phyloP scores from a whole-genome alignment of 2,797 vertebrate species.

The Oreortyx pictus region DNA sequence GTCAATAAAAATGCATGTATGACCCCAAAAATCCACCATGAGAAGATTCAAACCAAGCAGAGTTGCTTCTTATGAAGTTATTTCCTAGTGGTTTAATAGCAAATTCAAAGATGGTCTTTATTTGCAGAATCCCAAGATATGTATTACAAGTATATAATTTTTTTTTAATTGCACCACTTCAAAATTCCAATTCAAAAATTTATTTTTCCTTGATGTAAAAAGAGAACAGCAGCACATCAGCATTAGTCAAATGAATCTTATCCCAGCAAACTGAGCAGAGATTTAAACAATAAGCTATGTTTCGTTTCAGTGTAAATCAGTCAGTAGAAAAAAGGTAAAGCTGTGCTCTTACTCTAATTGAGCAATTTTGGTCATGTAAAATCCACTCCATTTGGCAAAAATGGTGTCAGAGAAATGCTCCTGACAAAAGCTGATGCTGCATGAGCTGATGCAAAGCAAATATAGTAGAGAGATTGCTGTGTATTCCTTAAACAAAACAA shows the following conservation, averaged over 20 bases:
- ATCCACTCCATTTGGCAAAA: not conserved
- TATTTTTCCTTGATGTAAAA: not conserved
- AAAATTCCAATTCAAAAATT: not conserved
- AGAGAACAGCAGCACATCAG: not conserved
- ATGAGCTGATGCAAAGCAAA: conserved; percentile 11
- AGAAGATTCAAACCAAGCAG: not conserved
- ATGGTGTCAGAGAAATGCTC: not conserved
- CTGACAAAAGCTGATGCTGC: not conserved
- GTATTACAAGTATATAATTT: not conserved
- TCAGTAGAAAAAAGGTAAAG: not conserved
- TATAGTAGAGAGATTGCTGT: not conserved
- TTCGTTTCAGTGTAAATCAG: not conserved
- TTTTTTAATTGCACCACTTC: not conserved
- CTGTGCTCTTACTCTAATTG: not conserved
- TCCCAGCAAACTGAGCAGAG: not conserved
- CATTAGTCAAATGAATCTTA: not conserved
- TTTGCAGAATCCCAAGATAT: not conserved
- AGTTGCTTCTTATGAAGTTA: not conserved
- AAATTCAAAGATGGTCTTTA: not conserved
- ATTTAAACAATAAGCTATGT: not conserved
- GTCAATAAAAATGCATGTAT: not conserved
- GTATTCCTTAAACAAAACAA: conserved; percentile 30
- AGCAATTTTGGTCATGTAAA: not conserved
- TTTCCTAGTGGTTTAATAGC: not conserved
- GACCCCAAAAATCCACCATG: fast-evolving